Base-by-base conservation (phyloP, 2,113 vertebrate genomes). In the Brachionichthys hirsutus region DNA sequence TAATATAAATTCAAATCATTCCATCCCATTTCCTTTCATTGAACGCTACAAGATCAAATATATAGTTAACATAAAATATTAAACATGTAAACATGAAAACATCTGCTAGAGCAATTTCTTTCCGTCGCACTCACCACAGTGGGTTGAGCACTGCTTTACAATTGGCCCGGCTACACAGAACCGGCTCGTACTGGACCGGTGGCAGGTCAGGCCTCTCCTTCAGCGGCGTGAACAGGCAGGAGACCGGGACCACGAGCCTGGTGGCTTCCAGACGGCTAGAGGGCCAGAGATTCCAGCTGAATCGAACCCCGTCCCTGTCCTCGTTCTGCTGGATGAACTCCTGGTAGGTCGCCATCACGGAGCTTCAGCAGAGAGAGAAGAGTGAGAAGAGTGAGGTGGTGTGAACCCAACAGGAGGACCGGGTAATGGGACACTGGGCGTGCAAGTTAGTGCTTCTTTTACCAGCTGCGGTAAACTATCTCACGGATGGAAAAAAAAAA, bases 251-350 rank as follows among this genome's bases (percentile, higher is more conserved):
- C 63, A 99, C 96, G 76, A 98, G 92, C 67, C 95, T 90, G 0
- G 97, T 97, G 73, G 96, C 95, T 81, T 99, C 97, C 18, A 98
- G 89, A 6, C 95, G 92, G 71, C 97, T 99, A 54, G 93, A 99
- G 11, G 97, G 95, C 97, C 97, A 99, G 14, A 99, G 93, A 0
- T 99, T 99, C 97, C 97, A 99, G 89, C 96, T 98, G 90, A 98
- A 99, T 50, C 97, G 92, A 67, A 98, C 94, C 0, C 97, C 97
- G 8, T 99, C 97, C 4, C 92, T 89, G 60, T 98, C 96, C 86
- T 99, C 97, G 9, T 99, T 98, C 74, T 98, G 95, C 81, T 98
- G 97, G 83, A 99, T 98, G 77, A 98, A 99, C 88, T 99, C 97
- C 88, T 94, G 89, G 75, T 94, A 99, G 0, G 94, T 96, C 0